Evolutionary conservation across 1,140 invertebrate genomes (phyloP), one percentile per base, ranked within the genome.

Genomic region (Aradophagus sp.): DNA sequence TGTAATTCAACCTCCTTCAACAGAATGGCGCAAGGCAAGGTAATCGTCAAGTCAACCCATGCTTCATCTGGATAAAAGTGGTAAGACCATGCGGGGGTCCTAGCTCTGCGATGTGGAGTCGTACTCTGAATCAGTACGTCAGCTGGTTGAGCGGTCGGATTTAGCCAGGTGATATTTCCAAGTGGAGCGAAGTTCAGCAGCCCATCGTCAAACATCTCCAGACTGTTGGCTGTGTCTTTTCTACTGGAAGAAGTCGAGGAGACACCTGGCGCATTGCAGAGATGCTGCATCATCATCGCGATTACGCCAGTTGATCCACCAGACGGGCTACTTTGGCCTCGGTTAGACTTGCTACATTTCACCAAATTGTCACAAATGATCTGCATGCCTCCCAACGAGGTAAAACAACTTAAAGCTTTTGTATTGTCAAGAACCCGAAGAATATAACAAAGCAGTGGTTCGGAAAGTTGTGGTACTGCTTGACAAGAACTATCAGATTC

Each of bases 31-130:
- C 93, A 96, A 0, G 95, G 95, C 68, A 97, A 83, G n/a, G 90
- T 91, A 13, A 97, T 89, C 4, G 91, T 93, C 4, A 97, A 87
- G 80, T 96, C 94, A 0, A 96, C 91, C 86, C 92, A 94, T 6
- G 90, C 90, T 84, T 97, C 95, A 72, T 95, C 93, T 0, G 94
- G 93, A 83, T 95, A 95, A 85, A 96, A 97, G 83, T 97, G 94
- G 83, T 97, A 96, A 20, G 93, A 93, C 93, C 95, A 96, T 31
- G 95, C 93, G 1, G 95, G 92, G 5, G 93, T 93, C 45, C 95
- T 87, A 0, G 95, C 93, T 66, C 95, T 86, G 66, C 94, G 87
- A 71, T 96, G 93, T 16, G 93, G 92, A 5, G 92, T 89, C 0
- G 83, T 88, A 76, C 87, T 87, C 68, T 86, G 87, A 52, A 97